Percentiles rank a stretch among this genome's conserved stretches.
Evolutionary conservation across 2,888 invertebrate genomes (phyloP).

Genomic region (Aelia acuminata): DNA sequence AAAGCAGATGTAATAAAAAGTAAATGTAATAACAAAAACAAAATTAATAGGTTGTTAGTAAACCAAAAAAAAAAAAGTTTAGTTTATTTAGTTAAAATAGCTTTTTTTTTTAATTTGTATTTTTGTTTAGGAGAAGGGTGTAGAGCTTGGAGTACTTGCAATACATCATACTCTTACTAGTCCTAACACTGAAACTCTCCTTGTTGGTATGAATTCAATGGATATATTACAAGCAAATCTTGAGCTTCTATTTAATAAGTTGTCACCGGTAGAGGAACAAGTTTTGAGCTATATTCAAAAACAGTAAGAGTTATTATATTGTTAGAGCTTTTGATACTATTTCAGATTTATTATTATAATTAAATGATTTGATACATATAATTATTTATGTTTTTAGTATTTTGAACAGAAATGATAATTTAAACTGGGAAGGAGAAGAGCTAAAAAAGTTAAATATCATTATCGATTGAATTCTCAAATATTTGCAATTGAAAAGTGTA

Average conservation of each 20-base stretch:
- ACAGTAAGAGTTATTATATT: conserved; percentile 61
- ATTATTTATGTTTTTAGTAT: neutral
- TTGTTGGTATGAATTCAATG: conserved; percentile 83
- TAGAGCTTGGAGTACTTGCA: conserved; percentile 82
- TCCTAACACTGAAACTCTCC: conserved; percentile 76
- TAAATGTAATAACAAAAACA: too few relatives aligned
- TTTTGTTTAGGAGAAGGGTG: conserved; percentile 71
- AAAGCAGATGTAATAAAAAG: too few relatives aligned
- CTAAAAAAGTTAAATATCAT: conserved; percentile 61
- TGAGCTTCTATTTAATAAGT: conserved; percentile 75
- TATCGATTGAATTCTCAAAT: conserved; percentile 53
- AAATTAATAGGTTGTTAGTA: neutral
- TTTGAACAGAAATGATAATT: conserved; percentile 52
- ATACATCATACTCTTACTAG: conserved; percentile 77
- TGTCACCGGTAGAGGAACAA: conserved; percentile 77
- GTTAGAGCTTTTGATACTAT: neutral
- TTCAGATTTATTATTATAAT: neutral
- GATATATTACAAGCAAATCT: conserved; percentile 77
- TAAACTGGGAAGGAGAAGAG: conserved; percentile 67
- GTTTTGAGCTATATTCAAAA: conserved; percentile 74
- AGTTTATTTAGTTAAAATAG: too few relatives aligned
- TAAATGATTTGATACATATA: neutral
- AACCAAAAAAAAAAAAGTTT: neutral
- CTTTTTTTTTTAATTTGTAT: conserved; percentile 37
- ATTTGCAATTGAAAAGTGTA: neutral